Evolutionary conservation across 2,113 vertebrate genomes (phyloP).

Genomic region (Zingel zingel): DNA sequence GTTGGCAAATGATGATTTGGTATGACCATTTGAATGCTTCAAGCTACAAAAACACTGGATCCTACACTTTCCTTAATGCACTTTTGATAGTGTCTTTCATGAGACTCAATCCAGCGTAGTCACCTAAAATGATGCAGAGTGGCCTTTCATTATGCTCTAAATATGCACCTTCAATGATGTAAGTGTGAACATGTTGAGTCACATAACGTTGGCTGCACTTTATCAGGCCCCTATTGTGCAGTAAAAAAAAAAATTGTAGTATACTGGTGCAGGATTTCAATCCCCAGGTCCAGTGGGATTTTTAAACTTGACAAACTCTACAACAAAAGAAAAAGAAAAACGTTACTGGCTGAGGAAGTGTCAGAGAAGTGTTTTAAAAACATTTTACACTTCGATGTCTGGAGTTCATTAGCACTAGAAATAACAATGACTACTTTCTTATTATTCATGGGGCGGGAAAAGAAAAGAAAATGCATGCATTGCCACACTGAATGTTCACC

Average conservation of each 20-base stretch:
- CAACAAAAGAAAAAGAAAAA: slow-evolving; percentile 41
- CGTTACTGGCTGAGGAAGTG: slow-evolving; percentile 1
- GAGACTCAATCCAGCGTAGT: background rate
- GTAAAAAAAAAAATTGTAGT: background rate
- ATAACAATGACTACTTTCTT: slow-evolving; percentile 42
- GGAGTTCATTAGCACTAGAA: slow-evolving; percentile 22
- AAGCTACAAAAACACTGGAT: background rate
- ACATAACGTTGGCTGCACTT: slow-evolving; percentile 15
- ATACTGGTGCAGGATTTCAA: slow-evolving; percentile 36
- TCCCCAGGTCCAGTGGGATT: slow-evolving; percentile 19
- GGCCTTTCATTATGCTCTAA: background rate
- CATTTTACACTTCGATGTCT: slow-evolving; percentile 19
- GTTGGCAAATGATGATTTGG: too few relatives aligned
- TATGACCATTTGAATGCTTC: background rate
- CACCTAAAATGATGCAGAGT: background rate
- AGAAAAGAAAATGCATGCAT: slow-evolving; percentile 5
- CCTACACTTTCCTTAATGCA: background rate
- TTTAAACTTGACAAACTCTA: slow-evolving; percentile 21
- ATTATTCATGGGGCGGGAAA: slow-evolving; percentile 26
- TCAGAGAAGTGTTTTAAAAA: slow-evolving; percentile 31
- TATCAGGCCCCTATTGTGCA: background rate
- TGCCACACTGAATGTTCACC: slow-evolving; percentile 44
- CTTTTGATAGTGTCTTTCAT: background rate
- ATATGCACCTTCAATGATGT: background rate
- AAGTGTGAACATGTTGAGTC: slow-evolving; percentile 12